Evolutionary conservation across 2,113 vertebrate genomes (phyloP).

Genomic region (Urocynchramus pylzowi): DNA sequence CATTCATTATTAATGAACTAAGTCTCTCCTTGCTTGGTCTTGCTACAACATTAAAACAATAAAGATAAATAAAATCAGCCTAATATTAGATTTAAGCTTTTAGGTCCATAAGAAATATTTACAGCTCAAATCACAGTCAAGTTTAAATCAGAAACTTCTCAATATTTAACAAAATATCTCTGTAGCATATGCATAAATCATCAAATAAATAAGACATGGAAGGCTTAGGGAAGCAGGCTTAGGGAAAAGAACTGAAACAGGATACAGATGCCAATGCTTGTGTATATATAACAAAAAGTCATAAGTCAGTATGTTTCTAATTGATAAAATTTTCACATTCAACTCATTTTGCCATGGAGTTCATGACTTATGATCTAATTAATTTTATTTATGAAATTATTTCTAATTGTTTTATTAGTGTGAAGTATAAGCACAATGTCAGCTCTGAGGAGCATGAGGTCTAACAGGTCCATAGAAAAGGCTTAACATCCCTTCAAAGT

Average conservation of each 20-base stretch:
- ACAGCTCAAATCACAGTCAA: neutral
- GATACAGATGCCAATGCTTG: neutral
- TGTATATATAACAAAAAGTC: neutral
- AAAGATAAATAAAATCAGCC: neutral
- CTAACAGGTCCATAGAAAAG: neutral
- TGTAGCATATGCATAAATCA: neutral
- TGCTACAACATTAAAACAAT: conserved; percentile 6
- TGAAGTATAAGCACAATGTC: neutral
- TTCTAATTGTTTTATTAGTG: neutral
- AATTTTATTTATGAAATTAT: neutral
- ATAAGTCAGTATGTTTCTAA: neutral
- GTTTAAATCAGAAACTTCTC: conserved; percentile 1
- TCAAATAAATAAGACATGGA: neutral
- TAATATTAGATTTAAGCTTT: neutral
- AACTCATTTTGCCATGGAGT: neutral
- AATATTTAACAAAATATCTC: conserved; percentile 17
- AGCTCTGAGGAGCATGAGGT: neutral
- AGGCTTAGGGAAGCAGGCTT: neutral
- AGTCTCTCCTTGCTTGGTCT: neutral
- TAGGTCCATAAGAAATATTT: neutral
- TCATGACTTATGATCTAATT: neutral
- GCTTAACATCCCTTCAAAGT: neutral
- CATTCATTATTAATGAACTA: conserved; percentile 47
- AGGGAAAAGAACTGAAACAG: neutral
- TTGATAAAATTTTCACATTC: neutral